Percentiles rank a stretch among this genome's conserved stretches.
Conservation (phyloP, 2,113 vertebrate genomes). For the Scalopus aquaticus region DNA sequence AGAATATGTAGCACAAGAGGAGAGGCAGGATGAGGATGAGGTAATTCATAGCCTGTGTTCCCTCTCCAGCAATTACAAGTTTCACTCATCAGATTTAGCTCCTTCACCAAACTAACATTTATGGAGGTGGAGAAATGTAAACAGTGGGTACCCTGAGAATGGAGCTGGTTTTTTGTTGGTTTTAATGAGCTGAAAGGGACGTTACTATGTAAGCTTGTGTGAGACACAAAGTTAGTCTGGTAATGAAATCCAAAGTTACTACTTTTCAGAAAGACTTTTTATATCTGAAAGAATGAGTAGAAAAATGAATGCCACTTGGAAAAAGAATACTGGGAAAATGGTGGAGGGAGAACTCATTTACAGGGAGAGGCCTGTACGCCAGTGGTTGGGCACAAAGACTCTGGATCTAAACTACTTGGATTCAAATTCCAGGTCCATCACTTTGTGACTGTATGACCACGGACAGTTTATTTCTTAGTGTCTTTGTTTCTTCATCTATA, state of each 20-base stretch:
- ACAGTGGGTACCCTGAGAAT: neutral
- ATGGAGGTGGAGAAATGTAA: slow-evolving; percentile 45
- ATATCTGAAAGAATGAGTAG: neutral
- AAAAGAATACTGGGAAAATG: neutral
- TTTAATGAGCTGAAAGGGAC: slow-evolving; percentile 14
- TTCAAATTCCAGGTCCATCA: neutral
- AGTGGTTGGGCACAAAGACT: neutral
- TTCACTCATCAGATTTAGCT: slow-evolving; percentile 23
- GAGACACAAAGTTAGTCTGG: neutral
- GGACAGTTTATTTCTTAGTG: neutral
- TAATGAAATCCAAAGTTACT: slow-evolving; percentile 4
- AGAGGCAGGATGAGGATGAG: neutral
- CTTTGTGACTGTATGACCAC: neutral
- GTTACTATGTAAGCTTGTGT: neutral
- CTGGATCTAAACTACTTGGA: neutral
- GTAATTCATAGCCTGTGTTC: neutral
- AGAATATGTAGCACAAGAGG: neutral
- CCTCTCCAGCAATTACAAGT: neutral
- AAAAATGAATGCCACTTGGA: neutral
- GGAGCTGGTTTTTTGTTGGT: neutral
- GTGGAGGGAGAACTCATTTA: neutral
- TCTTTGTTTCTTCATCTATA: slow-evolving; percentile 20
- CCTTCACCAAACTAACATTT: neutral
- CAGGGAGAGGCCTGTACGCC: neutral
- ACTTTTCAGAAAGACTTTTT: neutral